Percentiles rank a stretch among this genome's conserved stretches.
Conservation (phyloP, 2,113 vertebrate species). For the Hemiprocne comata region DNA sequence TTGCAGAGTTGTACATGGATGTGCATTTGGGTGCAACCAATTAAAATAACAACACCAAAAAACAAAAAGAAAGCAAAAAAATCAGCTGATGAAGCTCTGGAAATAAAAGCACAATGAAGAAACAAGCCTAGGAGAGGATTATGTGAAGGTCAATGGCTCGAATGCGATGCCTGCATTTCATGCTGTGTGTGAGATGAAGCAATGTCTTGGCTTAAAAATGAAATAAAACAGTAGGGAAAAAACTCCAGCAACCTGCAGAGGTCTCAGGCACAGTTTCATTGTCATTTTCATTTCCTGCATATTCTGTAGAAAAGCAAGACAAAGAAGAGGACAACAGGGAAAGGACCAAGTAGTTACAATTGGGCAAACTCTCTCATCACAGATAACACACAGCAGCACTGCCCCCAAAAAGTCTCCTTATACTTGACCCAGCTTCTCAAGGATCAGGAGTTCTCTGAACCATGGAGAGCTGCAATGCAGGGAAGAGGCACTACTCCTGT, state of each 20-base stretch:
- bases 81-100: constrained; percentile 47
- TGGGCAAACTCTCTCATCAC: neutral
- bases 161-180: constrained; percentile 67
- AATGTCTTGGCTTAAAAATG: constrained; percentile 62
- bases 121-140: constrained; percentile 60
- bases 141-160: constrained; percentile 37
- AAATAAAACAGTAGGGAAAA: constrained; percentile 76
- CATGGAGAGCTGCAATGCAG: neutral
- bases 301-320: constrained; percentile 90
- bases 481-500: neutral
- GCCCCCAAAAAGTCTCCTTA: neutral
- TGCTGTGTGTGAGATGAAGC: constrained; percentile 74
- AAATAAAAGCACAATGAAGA: constrained; percentile 53
- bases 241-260: constrained; percentile 91
- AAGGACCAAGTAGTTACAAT: constrained; percentile 69
- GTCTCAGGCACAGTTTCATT: constrained; percentile 90
- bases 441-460: neutral
- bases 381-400: neutral
- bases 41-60: neutral
- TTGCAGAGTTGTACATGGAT: neutral
- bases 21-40: neutral
- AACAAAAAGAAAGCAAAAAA: neutral
- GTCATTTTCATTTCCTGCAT: constrained; percentile 95
- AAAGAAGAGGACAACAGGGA: constrained; percentile 79
- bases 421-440: neutral